A percentile compares a stretch with the other conserved stretches of the same genome.
Evolutionary conservation across 1,140 invertebrate species (phyloP).

Genomic region (Grapholita molesta): DNA sequence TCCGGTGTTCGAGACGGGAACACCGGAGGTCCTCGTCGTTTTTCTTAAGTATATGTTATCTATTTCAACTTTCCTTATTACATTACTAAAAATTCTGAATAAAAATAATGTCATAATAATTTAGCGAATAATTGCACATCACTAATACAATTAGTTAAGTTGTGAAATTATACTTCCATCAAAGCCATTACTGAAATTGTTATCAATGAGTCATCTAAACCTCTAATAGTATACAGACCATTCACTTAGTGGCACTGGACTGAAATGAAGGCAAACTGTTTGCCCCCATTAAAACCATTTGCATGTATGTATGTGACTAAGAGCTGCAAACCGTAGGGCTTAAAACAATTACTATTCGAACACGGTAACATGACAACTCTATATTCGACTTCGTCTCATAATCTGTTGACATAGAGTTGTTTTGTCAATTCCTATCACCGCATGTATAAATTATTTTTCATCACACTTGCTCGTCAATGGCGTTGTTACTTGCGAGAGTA

Average conservation of each 20-base stretch:
- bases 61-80: no score
- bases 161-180: neutral
- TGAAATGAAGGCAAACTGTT: neutral
- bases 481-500: no score
- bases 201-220: neutral
- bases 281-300: conserved; percentile 4
- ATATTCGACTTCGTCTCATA: neutral
- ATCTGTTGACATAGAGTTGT: neutral
- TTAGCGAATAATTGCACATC: no score
- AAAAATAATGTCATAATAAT: no score
- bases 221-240: neutral
- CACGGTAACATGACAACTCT: neutral
- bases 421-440: neutral
- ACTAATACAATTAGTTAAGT: no score
- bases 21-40: no score
- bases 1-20: no score
- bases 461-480: no score
- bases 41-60: no score
- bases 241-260: neutral
- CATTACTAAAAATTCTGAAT: no score
- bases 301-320: neutral
- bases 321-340: neutral
- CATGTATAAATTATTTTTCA: neutral
- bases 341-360: neutral
- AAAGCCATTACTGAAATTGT: neutral